Base-by-base conservation (phyloP, 2,113 vertebrate species). In the Dicentrarchus labrax region DNA sequence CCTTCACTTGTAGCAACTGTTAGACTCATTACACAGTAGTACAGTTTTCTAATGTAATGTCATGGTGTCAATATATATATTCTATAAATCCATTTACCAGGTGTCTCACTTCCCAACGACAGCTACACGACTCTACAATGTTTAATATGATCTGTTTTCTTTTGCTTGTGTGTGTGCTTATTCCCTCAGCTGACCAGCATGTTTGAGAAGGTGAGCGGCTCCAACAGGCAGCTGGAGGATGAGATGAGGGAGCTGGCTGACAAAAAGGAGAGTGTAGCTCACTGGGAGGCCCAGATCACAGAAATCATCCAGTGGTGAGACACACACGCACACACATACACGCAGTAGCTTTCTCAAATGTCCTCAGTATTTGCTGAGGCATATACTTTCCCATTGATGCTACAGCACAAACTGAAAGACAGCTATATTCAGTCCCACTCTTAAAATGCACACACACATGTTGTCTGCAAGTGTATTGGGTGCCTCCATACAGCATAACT, bases 271-370 rank as follows among this genome's bases (percentile, higher is more conserved):
- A 99, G 98, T 0, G 97, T 99, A 2, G 97, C 98, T 13, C 98
- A 99, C 88, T 99, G 98, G 98, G 98, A 99, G 93, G 98, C 98
- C 74, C 98, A 99, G 67, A 99, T 99, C 93, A 99, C 98, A 12
- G 98, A 99, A 92, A 99, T 99, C 92, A 99, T 99, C 92, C 98
- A 99, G 66, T 99, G 98, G 98, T 99, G 90, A 97, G 96, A 85
- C n/a, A 8, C 57, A 12, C 4, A 22, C 22, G 39, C 54, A 30
- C 17, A 22, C 48, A 47, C 41, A 8, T 2, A 21, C 13, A 36
- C 50, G 6, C 24, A 43, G 30, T 30, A 38, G 38, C 72, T 71
- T 51, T 74, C 62, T 79, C 77, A 76, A 13, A 53, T 76, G 24
- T 68, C 48, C 56, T 36, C 39, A 50, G 45, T 56, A 6, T 61